Conservation (phyloP, 2,888 invertebrate genomes). For the Euzetes globulus region DNA sequence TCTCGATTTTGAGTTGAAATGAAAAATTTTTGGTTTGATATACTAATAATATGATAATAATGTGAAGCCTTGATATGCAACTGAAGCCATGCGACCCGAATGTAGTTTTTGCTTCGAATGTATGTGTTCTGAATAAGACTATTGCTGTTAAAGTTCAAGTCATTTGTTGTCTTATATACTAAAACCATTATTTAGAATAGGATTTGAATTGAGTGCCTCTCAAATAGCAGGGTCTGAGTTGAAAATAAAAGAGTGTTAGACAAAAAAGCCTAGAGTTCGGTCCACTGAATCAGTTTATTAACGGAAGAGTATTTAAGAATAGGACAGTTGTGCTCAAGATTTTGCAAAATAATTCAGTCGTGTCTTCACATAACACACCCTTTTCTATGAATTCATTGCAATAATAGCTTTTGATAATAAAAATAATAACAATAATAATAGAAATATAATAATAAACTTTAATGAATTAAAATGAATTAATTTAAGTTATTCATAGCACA, state of each 20-base stretch:
- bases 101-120: neutral
- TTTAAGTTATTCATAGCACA: no score
- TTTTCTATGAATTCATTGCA: neutral
- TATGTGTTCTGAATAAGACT: no score
- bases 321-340: neutral
- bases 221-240: no score
- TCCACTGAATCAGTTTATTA: slow-evolving; percentile 16
- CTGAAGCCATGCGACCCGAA: neutral
- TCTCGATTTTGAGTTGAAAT: neutral
- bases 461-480: no score
- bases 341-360: slow-evolving; percentile 11
- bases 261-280: neutral
- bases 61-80: neutral
- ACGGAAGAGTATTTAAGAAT: neutral
- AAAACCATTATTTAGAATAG: no score
- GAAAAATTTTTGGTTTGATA: neutral
- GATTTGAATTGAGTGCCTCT: no score
- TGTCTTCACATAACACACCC: neutral
- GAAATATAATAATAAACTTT: neutral
- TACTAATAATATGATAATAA: neutral
- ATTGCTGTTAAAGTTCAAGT: no score
- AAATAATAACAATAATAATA: neutral
- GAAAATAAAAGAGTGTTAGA: no score
- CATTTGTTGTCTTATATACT: no score
- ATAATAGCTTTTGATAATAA: no score